These are phyloP conservation scores for Carassius gibelio DNA, from an alignment of 2,113 vertebrate species.

Conservation along the genomic window DNA sequence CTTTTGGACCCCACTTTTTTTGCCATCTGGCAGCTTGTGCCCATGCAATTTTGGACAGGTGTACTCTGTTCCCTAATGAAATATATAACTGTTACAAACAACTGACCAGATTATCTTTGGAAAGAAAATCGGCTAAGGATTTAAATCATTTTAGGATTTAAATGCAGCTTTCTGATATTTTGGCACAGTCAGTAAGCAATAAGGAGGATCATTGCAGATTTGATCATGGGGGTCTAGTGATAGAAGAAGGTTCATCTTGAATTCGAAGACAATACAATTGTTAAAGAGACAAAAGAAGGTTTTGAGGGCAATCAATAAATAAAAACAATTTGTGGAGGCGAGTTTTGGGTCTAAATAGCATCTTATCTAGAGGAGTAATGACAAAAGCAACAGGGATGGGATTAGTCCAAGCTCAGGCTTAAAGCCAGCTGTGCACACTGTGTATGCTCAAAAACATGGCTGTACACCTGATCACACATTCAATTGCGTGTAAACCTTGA, in stretches of 20 bases:
- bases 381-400: background rate
- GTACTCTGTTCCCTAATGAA: slow-evolving; percentile 45
- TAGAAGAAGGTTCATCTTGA: slow-evolving; percentile 13
- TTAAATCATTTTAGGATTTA: slow-evolving; percentile 34
- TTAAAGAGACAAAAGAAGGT: background rate
- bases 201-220: slow-evolving; percentile 45
- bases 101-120: slow-evolving; percentile 52
- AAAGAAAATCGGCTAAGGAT: slow-evolving; percentile 18
- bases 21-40: slow-evolving; percentile 18
- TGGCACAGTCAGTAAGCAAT: slow-evolving; percentile 35
- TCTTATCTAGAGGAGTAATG: slow-evolving; percentile 22
- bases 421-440: slow-evolving; percentile 23
- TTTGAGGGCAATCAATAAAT: slow-evolving; percentile 52
- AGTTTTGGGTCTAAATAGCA: slow-evolving; percentile 15
- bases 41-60: slow-evolving; percentile 49
- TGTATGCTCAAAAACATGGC: background rate
- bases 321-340: background rate
- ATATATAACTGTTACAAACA: slow-evolving; percentile 47
- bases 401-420: slow-evolving; percentile 18
- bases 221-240: slow-evolving; percentile 33
- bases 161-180: slow-evolving; percentile 22
- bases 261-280: background rate
- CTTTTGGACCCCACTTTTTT: background rate
- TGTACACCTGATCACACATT: slow-evolving; percentile 1
- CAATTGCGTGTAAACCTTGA: background rate